Conservation (phyloP, 1,140 invertebrate genomes). For the Drosophila mojavensis region DNA sequence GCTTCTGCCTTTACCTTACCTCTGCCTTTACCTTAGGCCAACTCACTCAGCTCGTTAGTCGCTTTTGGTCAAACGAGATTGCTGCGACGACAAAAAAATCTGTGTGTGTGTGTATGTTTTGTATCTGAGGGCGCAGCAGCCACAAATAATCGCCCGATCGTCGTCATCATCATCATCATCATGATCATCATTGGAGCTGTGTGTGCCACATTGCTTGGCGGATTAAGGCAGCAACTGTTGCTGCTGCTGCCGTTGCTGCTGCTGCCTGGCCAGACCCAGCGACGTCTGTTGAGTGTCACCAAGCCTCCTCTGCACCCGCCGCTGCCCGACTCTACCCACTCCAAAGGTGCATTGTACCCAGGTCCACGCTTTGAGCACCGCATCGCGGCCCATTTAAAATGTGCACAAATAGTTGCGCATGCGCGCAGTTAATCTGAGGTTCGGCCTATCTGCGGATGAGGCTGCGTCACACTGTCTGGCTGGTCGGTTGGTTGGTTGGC, state of each 20-base stretch:
- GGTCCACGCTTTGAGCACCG: conserved; percentile 47
- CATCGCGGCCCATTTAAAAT: conserved; percentile 76
- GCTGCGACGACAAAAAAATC: conserved; percentile 63
- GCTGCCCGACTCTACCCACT: background rate
- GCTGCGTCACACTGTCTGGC: conserved; percentile 73
- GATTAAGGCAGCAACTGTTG: conserved; percentile 62
- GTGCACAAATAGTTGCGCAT: conserved; percentile 80
- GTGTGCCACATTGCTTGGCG: conserved; percentile 68
- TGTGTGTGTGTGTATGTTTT: conserved; percentile 41
- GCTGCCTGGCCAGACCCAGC: conserved; percentile 62
- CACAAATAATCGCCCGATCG: conserved; percentile 74
- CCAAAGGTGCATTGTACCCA: conserved; percentile 69
- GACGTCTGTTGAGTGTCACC: conserved; percentile 72
- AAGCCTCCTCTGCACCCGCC: conserved; percentile 6
- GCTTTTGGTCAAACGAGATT: conserved; percentile 79
- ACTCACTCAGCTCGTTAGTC: conserved; percentile 71
- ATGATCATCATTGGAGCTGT: conserved; percentile 29
- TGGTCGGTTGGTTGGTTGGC: conserved; percentile 33
- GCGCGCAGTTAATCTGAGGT: conserved; percentile 74
- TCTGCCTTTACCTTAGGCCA: conserved; percentile 14
- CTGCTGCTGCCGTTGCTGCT: conserved; percentile 6
- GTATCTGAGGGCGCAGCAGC: conserved; percentile 58
- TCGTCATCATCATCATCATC: conserved; percentile 47
- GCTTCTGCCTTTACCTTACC: conserved; percentile 14
- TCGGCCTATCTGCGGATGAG: conserved; percentile 20